phyloP scores from a whole-genome alignment of 1,140 invertebrate genomes.

The Drosophila albomicans region DNA sequence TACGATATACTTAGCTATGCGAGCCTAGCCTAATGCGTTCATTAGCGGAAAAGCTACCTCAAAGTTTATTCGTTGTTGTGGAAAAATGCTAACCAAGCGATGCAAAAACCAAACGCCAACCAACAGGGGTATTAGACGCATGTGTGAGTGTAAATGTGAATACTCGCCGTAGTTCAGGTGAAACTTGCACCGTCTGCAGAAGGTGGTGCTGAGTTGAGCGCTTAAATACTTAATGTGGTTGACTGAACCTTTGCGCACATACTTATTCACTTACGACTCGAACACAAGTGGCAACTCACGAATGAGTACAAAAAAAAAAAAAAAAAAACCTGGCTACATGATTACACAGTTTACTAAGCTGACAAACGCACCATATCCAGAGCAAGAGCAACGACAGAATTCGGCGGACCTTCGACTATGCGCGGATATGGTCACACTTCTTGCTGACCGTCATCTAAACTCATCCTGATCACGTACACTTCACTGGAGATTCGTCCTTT shows the following conservation, averaged over 20 bases:
- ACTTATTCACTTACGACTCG: constrained; percentile 68
- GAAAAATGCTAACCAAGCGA: constrained; percentile 76
- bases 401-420: no score
- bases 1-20: constrained; percentile 30
- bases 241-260: constrained; percentile 78
- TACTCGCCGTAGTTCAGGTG: constrained; percentile 18
- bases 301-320: constrained; percentile 24
- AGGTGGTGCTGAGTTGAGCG: constrained; percentile 72
- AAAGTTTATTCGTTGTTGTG: constrained; percentile 76
- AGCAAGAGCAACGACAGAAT: background rate
- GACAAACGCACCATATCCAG: constrained; percentile 43
- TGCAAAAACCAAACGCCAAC: constrained; percentile 27
- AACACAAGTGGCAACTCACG: constrained; percentile 32
- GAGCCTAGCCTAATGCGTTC: constrained; percentile 74
- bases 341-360: constrained; percentile 49
- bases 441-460: constrained; percentile 6
- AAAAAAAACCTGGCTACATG: background rate
- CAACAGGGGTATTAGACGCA: constrained; percentile 16
- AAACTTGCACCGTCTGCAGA: constrained; percentile 50
- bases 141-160: background rate
- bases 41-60: constrained; percentile 82
- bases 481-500: no score
- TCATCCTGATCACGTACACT: constrained; percentile 60
- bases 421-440: background rate
- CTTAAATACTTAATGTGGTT: constrained; percentile 82